Base-by-base conservation (phyloP, 2,113 vertebrate genomes). In the Bubo bubo region DNA sequence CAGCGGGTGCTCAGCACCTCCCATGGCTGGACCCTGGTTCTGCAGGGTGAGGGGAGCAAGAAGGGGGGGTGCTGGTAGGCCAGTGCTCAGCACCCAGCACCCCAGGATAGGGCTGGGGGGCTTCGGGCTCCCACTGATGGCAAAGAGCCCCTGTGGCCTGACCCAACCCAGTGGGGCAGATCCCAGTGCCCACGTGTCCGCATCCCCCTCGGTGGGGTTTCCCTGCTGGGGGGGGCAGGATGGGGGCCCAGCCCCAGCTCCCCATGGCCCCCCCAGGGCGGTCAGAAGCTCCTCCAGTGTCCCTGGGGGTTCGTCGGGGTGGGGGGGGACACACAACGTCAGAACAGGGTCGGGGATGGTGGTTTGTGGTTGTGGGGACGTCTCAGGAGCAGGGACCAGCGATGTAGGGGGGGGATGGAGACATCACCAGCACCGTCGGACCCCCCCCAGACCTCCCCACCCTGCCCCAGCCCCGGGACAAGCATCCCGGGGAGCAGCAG, bases 131-230 rank as follows among this genome's bases (percentile, higher is more conserved):
- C 47, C 0, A 2, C 30, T 28, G 59, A 35, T 7, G 76, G 55
- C 53, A 50, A 56, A 67, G 47, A 16, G 4, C 37, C 45, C 50
- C 18, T 10, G 3, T 34, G 70, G 32, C 47, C 30, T 1, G 5
- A 16, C 53, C 34, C 1, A 4, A 43, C 30, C 47, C 41, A 35
- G 41, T 12, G 55, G 62, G 27, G 3, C 76, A 37, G 30, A 9
- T 30, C n/a, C 13, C 50, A 16, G 19, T 6, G 53, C 28, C 70
- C 58, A 12, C 5, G 1, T 2, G 3, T 27, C 56, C 8, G 0
- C 22, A 20, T 28, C 27, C 19, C 56, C 16, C 37, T n/a, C 4
- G 0, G 9, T 3, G 43, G 41, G 35, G 37, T 32, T 18, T 39
- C 58, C 22, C 5, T 6, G 8, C 35, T 35, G 4, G 7, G 63